Evolutionary conservation across 2,797 vertebrate species (phyloP).

Genomic region (Sebastes diaconus): DNA sequence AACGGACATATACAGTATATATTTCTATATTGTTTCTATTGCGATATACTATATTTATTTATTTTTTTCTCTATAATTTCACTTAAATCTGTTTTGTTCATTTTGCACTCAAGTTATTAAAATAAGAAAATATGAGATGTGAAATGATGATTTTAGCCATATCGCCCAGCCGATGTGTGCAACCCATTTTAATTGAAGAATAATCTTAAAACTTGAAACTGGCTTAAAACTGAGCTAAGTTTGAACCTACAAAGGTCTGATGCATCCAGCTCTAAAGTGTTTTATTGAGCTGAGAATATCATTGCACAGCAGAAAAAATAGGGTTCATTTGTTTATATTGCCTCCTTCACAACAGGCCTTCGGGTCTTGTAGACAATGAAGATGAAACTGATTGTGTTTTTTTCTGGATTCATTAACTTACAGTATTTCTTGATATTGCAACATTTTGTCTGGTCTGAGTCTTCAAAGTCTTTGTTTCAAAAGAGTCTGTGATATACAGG

Average conservation of each 20-base stretch:
- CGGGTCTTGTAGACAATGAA: neutral
- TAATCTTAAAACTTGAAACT: neutral
- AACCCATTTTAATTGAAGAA: neutral
- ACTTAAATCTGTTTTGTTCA: no score
- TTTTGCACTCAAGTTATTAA: no score
- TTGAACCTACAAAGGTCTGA: neutral
- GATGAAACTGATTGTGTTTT: slow-evolving; percentile 14
- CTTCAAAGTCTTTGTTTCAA: neutral
- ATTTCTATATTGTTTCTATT: no score
- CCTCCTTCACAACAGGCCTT: neutral
- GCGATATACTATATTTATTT: no score
- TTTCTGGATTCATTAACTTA: neutral
- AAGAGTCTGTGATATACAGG: neutral
- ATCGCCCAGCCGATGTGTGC: neutral
- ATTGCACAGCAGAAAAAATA: neutral
- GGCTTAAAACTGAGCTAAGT: neutral
- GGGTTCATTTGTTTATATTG: neutral
- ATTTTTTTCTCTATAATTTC: no score
- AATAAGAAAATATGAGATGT: no score
- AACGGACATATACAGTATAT: no score
- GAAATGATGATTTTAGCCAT: no score
- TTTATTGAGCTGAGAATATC: neutral
- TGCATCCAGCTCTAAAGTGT: neutral
- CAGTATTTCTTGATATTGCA: slow-evolving; percentile 10
- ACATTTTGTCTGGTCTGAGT: neutral